Evolutionary conservation across 1,140 invertebrate genomes (phyloP), one percentile per base, ranked within the genome.

Genomic region (Drosophila sproati): DNA sequence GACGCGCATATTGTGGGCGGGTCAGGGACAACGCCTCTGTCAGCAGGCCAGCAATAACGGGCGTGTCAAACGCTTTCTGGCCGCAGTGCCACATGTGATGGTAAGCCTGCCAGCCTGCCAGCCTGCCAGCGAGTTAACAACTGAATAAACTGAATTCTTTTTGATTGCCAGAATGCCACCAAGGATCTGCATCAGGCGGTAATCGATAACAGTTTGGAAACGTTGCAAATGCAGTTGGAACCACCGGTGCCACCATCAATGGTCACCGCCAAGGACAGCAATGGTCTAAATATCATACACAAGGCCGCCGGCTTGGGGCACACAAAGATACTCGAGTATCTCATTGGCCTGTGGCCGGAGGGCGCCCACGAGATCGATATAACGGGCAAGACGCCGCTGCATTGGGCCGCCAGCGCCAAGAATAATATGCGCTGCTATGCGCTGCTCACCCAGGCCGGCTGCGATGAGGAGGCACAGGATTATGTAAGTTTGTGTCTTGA

Each of bases 81-180:
- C 97, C 90, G 95, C 96, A 12, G 96, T 98, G 0, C 97, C 98
- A 7, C 96, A 96, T 89, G 96, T 98, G 56, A 96, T 98, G 96
- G 97, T 97, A 91, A 85, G 81, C 37, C 3, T 1, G 2, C 2
- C 4, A 1, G 81, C 37, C 3, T 1, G 2, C 2, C 4, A 1
- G 81, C 37, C 3, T 1, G 5, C 8, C 10, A 31, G 1, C 8
- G 0, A 28, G 3, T 20, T 0, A 31, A 12, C 6, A 3, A 6
- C 28, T 29, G 6, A 32, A 35, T 8, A 20, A 20, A 20, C 8
- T 74, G 5, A 51, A 51, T 3, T 1, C 4, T 7, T 41, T 12
- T 5, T 83, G 0, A 28, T 12, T 20, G 4, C 31, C 4, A 98
- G 97, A 95, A 95, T 45, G 95, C 96, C 7, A 97, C 98, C 56